These are phyloP conservation scores for Dasyornis broadbenti DNA, from an alignment of 2,113 vertebrate genomes.

Conservation along the genomic window DNA sequence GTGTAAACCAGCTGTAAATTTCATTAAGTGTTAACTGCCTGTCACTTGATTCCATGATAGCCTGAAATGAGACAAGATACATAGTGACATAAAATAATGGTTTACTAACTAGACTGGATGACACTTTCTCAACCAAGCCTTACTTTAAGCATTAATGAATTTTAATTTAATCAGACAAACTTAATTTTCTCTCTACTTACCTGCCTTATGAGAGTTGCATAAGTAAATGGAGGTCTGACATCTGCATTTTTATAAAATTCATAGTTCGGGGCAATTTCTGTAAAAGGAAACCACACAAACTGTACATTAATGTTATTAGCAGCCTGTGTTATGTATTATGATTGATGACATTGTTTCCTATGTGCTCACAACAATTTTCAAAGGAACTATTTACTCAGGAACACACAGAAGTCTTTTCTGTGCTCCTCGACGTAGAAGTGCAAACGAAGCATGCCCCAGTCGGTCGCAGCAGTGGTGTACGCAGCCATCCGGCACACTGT, in stretches of 20 bases:
- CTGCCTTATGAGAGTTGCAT: constrained; percentile 99
- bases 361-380: constrained; percentile 24
- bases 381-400: constrained; percentile 37
- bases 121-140: constrained; percentile 73
- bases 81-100: constrained; percentile 85
- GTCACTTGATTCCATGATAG: constrained; percentile 98
- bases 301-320: constrained; percentile 75
- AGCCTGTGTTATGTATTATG: constrained; percentile 58
- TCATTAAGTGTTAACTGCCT: constrained; percentile 99
- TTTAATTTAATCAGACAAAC: constrained; percentile 91
- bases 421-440: neutral
- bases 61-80: constrained; percentile 92
- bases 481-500: constrained; percentile 22
- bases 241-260: constrained; percentile 99
- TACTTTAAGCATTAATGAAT: constrained; percentile 87
- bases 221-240: constrained; percentile 99
- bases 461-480: neutral
- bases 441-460: constrained; percentile 31
- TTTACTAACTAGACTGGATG: constrained; percentile 85
- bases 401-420: constrained; percentile 33
- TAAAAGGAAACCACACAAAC: constrained; percentile 78
- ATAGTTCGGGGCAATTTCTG: constrained; percentile 99
- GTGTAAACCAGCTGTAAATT: constrained; percentile 99
- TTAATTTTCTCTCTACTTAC: constrained; percentile 92
- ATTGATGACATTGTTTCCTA: constrained; percentile 7